Conservation (phyloP, 1,140 invertebrate species). For the Calliphora vicina region DNA sequence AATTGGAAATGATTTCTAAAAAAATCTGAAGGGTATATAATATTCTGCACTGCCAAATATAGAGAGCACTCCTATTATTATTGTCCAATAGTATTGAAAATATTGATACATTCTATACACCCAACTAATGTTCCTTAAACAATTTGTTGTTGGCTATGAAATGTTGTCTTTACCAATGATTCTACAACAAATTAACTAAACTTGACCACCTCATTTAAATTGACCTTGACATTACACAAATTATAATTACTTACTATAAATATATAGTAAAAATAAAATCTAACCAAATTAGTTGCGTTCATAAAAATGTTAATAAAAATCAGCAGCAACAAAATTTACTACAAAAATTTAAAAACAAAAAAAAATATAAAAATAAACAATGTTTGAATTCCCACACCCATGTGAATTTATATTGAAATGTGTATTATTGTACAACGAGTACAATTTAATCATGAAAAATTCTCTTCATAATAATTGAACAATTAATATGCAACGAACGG, state of each 20-base stretch:
- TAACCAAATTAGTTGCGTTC: background rate
- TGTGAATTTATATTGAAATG: background rate
- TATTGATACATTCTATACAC: no score
- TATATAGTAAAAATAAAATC: background rate
- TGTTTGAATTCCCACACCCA: constrained; percentile 7
- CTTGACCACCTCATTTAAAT: background rate
- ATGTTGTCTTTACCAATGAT: no score
- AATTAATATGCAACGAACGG: background rate
- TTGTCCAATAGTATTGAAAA: no score
- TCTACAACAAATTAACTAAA: no score
- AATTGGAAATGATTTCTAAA: no score
- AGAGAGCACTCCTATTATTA: no score
- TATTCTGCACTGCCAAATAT: no score
- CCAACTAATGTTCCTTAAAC: no score
- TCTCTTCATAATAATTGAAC: background rate
- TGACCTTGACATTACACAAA: background rate
- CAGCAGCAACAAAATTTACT: background rate
- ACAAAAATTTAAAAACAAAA: background rate
- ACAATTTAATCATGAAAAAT: background rate
- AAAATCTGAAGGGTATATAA: no score
- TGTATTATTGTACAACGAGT: background rate
- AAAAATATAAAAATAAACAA: background rate
- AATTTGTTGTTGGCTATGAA: no score
- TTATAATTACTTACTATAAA: background rate
- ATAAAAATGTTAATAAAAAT: background rate